A percentile compares a stretch with the other conserved stretches of the same genome.
Evolutionary conservation across 2,888 invertebrate species (phyloP).

Genomic region (Sceliomorpha sp.): DNA sequence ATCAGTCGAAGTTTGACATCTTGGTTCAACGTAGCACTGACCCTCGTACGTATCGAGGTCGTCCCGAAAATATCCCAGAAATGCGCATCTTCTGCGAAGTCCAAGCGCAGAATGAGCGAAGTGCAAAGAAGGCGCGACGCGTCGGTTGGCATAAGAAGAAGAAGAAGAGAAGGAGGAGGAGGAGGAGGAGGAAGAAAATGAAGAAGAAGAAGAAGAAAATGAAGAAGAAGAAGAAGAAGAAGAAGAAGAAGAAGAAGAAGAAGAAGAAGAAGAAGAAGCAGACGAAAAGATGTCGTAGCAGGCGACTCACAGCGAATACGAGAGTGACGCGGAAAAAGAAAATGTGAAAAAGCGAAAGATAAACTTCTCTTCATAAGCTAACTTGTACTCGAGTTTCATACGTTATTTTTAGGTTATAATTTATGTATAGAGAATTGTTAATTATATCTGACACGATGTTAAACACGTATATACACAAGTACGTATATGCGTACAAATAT

Average conservation of each 20-base stretch:
- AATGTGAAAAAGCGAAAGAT: conserved; percentile 35
- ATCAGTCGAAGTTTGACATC: too few relatives aligned
- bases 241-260: conserved; percentile 7
- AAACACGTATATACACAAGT: too few relatives aligned
- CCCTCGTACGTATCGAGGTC: conserved; percentile 10
- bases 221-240: background rate
- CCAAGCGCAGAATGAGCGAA: conserved; percentile 11
- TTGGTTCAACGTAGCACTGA: background rate
- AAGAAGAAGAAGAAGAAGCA: conserved; percentile 8
- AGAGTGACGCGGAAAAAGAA: conserved; percentile 34
- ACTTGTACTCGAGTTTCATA: too few relatives aligned
- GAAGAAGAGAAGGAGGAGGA: background rate
- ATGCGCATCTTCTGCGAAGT: conserved; percentile 15
- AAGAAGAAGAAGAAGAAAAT: conserved; percentile 12
- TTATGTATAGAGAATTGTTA: too few relatives aligned
- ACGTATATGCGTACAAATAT: too few relatives aligned
- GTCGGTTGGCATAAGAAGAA: background rate
- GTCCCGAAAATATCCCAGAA: conserved; percentile 23
- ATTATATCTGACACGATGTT: too few relatives aligned
- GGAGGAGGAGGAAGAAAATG: conserved; percentile 10
- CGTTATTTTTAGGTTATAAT: too few relatives aligned
- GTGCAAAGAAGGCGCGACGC: conserved; percentile 5
- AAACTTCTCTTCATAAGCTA: too few relatives aligned
- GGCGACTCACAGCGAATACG: conserved; percentile 34
- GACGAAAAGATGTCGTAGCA: background rate